Base-by-base conservation (phyloP, 2,113 vertebrate genomes). In the Pomatorhinus ruficollis region DNA sequence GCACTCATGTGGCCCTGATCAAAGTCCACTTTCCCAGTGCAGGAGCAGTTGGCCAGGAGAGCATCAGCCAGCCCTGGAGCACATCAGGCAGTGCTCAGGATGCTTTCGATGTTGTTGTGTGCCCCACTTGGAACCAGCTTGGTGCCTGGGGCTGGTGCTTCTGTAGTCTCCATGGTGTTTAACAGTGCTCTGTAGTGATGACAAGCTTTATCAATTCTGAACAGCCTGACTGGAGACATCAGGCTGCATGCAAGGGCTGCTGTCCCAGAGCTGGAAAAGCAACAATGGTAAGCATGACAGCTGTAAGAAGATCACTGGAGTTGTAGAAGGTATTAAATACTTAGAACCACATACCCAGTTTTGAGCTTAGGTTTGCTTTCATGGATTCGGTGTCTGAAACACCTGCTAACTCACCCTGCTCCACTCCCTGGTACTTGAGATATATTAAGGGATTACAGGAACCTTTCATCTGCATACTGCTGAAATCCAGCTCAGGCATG, bases 391-490 rank as follows among this genome's bases (percentile, higher is more conserved):
- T 33, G 60, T 57, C 76, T 93, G 83, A 84, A 89, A 78, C 1
- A 52, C 33, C 68, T 95, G 71, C 60, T 93, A 92, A 63, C 60
- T 88, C 80, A 70, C 19, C 28, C 74, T 0, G 2, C 56, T 90
- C 35, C 22, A 10, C 49, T 90, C 56, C 44, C 47, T 20, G 14
- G 64, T 68, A 56, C 83, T 56, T 90, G 50, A 57, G 39, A 78
- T 66, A 52, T 23, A 78, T 77, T 78, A 92, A 78, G 56, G 89
- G 71, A 83, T 92, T 97, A 95, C 42, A 70, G 68, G 68, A 93
- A 71, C 42, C 56, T 96, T 95, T 95, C 83, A 87, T 90, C 68
- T 95, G 44, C 42, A 18, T 25, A 19, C 83, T 77, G 12, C 54
- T 83, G 35, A 70, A 86, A 74, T 90, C 64, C 64, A 81, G 33